A percentile compares a stretch with the other conserved stretches of the same genome.
Conservation (phyloP, 2,888 invertebrate genomes). For the Cacoxenus indagator region DNA sequence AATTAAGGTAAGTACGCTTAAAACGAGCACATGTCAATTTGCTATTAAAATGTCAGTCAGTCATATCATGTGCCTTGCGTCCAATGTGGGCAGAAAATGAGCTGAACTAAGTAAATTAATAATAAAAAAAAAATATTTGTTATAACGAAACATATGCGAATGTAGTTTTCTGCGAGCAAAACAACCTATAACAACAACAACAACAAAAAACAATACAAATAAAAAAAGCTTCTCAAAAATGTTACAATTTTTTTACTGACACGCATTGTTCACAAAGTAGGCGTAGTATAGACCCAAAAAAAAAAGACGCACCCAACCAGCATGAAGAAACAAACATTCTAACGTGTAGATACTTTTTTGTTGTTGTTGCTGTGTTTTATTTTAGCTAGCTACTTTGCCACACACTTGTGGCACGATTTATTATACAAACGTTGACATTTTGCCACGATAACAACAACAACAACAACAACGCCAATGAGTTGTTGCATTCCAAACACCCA, state of each 20-base stretch:
- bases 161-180: no score
- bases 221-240: no score
- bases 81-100: not conserved
- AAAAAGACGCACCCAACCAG: no score
- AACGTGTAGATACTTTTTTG: not conserved
- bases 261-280: no score
- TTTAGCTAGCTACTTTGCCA: not conserved
- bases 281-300: no score
- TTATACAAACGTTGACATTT: not conserved
- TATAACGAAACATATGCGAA: no score
- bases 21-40: constrained; percentile 4
- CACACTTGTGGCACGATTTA: not conserved
- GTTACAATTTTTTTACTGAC: no score
- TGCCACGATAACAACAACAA: not conserved
- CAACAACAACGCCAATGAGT: no score
- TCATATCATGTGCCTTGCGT: not conserved
- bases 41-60: constrained; percentile 25
- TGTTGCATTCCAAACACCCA: no score
- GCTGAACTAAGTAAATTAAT: not conserved
- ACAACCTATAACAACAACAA: no score
- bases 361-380: not conserved
- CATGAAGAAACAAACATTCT: no score
- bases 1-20: constrained; percentile 23
- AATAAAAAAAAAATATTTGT: not conserved
- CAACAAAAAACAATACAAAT: no score